Evolutionary conservation across 92 coral and sea anemone genomes (phyloP).

Genomic region (Isaurus tuberculatus): DNA sequence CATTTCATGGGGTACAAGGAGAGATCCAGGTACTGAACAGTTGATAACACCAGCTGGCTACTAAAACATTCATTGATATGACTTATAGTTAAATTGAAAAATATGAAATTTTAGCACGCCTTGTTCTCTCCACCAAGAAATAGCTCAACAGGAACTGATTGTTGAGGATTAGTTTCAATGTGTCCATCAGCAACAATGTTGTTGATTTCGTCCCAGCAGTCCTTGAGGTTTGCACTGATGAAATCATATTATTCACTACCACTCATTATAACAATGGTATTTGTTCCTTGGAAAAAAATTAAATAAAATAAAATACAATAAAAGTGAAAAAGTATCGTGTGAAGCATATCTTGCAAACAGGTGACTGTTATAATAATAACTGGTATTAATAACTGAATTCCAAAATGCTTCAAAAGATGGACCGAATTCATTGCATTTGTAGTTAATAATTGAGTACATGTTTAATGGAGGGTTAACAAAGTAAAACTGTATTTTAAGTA

Average conservation of each 20-base stretch:
- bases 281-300: constrained; percentile 44
- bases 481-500: too few relatives aligned
- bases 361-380: neutral
- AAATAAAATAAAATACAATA: neutral
- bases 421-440: neutral
- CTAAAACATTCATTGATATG: neutral
- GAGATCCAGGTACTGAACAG: neutral
- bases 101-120: constrained; percentile 6
- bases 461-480: too few relatives aligned
- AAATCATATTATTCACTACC: constrained; percentile 58
- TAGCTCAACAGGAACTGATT: constrained; percentile 62
- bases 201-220: constrained; percentile 65
- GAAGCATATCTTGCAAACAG: neutral
- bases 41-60: neutral
- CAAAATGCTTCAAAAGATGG: neutral
- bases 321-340: neutral
- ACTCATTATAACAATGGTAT: constrained; percentile 63
- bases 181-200: constrained; percentile 62
- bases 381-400: neutral
- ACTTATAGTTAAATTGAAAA: neutral
- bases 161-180: constrained; percentile 55
- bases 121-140: constrained; percentile 66
- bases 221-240: constrained; percentile 38
- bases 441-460: too few relatives aligned
- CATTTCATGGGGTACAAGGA: neutral